Conservation (phyloP, 2,888 invertebrate genomes). For the Caenorhabditis doughertyi region DNA sequence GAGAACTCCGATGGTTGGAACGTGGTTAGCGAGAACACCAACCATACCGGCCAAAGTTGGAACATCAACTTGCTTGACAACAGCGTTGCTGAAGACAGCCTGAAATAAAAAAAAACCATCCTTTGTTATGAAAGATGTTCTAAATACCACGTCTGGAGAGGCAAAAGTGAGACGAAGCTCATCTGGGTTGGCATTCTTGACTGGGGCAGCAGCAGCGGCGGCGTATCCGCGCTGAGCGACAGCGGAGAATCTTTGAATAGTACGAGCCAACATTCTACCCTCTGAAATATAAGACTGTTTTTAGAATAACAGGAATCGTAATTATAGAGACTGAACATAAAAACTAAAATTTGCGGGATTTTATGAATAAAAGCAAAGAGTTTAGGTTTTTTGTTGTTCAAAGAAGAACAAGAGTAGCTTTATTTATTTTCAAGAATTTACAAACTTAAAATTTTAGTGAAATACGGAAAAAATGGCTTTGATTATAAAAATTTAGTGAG, state of each 20-base stretch:
- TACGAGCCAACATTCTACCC: conserved; percentile 72
- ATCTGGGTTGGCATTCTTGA: conserved; percentile 69
- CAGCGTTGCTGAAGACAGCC: conserved; percentile 78
- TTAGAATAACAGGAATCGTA: too few species aligned
- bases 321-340: too few species aligned
- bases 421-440: too few species aligned
- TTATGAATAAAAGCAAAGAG: too few species aligned
- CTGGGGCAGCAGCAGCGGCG: conserved; percentile 75
- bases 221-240: conserved; percentile 70
- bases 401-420: too few species aligned
- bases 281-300: conserved; percentile 43
- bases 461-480: conserved; percentile 11
- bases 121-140: neutral
- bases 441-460: too few species aligned
- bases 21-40: conserved; percentile 82
- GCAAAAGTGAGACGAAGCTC: conserved; percentile 80
- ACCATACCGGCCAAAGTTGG: conserved; percentile 81
- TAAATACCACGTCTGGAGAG: conserved; percentile 75
- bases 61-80: conserved; percentile 82
- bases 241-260: conserved; percentile 69
- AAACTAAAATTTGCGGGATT: too few species aligned
- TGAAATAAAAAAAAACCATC: conserved; percentile 43
- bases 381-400: too few species aligned
- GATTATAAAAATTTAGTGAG: conserved; percentile 24
- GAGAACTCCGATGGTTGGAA: conserved; percentile 82